Conservation (phyloP, 1,140 invertebrate genomes). For the Orussus abietinus region DNA sequence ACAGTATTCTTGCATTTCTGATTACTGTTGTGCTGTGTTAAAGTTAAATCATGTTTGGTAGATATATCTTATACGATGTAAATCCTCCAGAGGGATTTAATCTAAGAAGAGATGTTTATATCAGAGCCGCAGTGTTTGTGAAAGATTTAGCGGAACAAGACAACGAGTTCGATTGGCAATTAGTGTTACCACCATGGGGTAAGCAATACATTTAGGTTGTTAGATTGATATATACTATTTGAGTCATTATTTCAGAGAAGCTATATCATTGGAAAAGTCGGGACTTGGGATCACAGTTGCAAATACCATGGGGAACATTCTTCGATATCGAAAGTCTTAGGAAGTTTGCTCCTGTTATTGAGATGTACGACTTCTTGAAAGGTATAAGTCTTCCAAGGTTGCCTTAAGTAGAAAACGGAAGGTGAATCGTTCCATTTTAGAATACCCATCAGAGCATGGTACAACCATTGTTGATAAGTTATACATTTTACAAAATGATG, state of each 20-base stretch:
- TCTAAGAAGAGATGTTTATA: slow-evolving; percentile 90
- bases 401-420: not conserved
- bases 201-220: slow-evolving; percentile 29
- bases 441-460: slow-evolving; percentile 41
- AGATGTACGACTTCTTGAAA: slow-evolving; percentile 78
- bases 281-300: slow-evolving; percentile 51
- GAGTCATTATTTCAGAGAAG: slow-evolving; percentile 29
- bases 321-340: slow-evolving; percentile 82
- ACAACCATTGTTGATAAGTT: slow-evolving; percentile 65
- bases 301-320: slow-evolving; percentile 75
- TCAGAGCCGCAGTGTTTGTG: slow-evolving; percentile 82
- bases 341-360: slow-evolving; percentile 80
- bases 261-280: slow-evolving; percentile 85
- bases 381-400: slow-evolving; percentile 40
- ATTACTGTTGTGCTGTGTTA: slow-evolving; percentile 5
- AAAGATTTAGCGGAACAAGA: slow-evolving; percentile 59
- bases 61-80: slow-evolving; percentile 86
- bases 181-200: slow-evolving; percentile 89
- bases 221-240: slow-evolving; percentile 11
- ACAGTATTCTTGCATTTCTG: not conserved
- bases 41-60: slow-evolving; percentile 33
- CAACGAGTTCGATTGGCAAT: slow-evolving; percentile 52
- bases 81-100: slow-evolving; percentile 97
- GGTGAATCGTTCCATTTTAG: slow-evolving; percentile 26
- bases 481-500: slow-evolving; percentile 82